A percentile compares a stretch with the other conserved stretches of the same genome.
Evolutionary conservation across 2,888 invertebrate species (phyloP).

Genomic region (Morpho achilles): DNA sequence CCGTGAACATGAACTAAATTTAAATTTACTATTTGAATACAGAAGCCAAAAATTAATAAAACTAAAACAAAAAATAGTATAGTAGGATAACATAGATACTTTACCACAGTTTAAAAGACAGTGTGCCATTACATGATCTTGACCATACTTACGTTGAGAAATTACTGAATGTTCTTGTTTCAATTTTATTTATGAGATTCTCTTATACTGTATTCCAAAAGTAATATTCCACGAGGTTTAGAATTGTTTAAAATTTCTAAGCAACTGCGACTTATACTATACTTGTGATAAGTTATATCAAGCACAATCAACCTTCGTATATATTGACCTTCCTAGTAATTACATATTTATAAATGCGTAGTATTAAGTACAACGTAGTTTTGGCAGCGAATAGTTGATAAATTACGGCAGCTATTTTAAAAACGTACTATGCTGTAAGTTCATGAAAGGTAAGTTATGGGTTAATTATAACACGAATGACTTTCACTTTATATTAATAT

Average conservation of each 20-base stretch:
- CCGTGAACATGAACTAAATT: too few relatives aligned
- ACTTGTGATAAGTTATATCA: slow-evolving; percentile 12
- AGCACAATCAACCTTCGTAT: slow-evolving; percentile 48
- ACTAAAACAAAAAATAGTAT: too few relatives aligned
- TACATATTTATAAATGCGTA: slow-evolving; percentile 50
- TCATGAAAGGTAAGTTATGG: slow-evolving; percentile 2
- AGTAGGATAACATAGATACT: too few relatives aligned
- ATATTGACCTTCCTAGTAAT: slow-evolving; percentile 54
- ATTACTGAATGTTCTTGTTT: background rate
- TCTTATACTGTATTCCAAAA: too few relatives aligned
- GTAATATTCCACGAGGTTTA: too few relatives aligned
- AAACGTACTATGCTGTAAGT: background rate
- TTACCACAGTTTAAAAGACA: too few relatives aligned
- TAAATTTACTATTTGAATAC: too few relatives aligned
- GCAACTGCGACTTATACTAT: background rate
- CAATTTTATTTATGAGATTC: too few relatives aligned
- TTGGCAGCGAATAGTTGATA: slow-evolving; percentile 16
- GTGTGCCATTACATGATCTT: too few relatives aligned
- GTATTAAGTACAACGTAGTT: slow-evolving; percentile 39
- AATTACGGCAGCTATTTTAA: slow-evolving; percentile 6
- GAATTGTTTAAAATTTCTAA: background rate
- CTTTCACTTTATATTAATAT: slow-evolving; percentile 8
- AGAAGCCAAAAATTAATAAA: too few relatives aligned
- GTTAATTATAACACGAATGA: slow-evolving; percentile 4
- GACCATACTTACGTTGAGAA: too few relatives aligned